phyloP scores from a whole-genome alignment of 2,113 vertebrate genomes.

The Cryptotis parvus region DNA sequence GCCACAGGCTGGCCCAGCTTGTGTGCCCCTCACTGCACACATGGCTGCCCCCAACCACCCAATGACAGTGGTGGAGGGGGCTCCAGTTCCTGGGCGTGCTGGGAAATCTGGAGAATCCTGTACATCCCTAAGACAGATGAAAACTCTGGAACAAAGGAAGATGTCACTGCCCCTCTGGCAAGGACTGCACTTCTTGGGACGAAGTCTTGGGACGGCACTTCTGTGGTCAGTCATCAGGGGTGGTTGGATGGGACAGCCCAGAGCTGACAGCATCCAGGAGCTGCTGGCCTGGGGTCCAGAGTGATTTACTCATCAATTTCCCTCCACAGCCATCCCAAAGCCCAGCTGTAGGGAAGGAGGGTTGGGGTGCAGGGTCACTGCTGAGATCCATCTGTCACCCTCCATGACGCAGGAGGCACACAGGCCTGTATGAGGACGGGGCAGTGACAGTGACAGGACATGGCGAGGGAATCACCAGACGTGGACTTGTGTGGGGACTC shows the following conservation, averaged over 20 bases:
- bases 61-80: neutral
- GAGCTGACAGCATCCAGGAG: too few relatives aligned
- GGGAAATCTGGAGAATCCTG: too few relatives aligned
- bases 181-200: too few relatives aligned
- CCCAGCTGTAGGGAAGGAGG: too few relatives aligned
- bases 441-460: too few relatives aligned
- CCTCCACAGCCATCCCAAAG: neutral
- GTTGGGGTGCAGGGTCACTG: too few relatives aligned
- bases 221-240: neutral
- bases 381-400: neutral
- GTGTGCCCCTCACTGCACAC: neutral
- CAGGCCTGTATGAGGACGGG: too few relatives aligned
- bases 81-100: neutral
- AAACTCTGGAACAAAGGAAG: neutral
- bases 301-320: neutral
- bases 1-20: neutral
- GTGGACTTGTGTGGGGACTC: too few relatives aligned
- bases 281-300: neutral
- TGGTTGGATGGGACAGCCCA: fast-evolving
- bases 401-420: too few relatives aligned
- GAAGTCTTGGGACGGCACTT: neutral
- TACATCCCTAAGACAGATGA: neutral
- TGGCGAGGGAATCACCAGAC: neutral
- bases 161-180: fast-evolving
- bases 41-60: neutral